A percentile compares a stretch with the other conserved stretches of the same genome.
These are phyloP conservation scores for Amphilophus citrinellus DNA, from an alignment of 2,113 vertebrate species.

Conservation along the genomic window DNA sequence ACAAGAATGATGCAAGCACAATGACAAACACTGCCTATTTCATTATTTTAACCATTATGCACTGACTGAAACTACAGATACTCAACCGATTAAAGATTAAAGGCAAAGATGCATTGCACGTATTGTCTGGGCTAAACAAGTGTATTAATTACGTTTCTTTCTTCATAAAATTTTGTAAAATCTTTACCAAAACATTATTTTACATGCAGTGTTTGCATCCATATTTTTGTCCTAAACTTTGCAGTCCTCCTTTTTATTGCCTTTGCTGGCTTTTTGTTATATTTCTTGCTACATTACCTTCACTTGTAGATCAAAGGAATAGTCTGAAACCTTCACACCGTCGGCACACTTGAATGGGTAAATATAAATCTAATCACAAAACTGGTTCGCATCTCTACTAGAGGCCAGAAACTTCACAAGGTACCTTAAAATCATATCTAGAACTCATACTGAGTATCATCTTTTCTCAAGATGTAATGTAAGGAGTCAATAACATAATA, in stretches of 20 bases:
- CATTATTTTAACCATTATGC: too few relatives aligned
- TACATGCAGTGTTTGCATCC: background rate
- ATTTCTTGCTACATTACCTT: constrained; percentile 2
- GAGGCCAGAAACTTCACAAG: background rate
- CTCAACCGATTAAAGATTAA: too few relatives aligned
- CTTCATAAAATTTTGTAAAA: constrained; percentile 4
- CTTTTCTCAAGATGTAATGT: background rate
- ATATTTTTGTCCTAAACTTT: background rate
- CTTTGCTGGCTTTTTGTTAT: background rate
- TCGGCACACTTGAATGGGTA: background rate
- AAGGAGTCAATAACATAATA: background rate
- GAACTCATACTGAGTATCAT: background rate
- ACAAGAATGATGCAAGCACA: too few relatives aligned
- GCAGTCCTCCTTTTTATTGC: background rate
- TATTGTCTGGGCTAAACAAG: too few relatives aligned
- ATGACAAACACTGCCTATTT: too few relatives aligned
- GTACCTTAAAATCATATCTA: background rate
- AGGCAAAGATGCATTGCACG: background rate
- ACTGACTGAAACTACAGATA: too few relatives aligned
- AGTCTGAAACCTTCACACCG: background rate
- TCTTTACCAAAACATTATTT: background rate
- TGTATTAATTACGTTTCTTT: background rate
- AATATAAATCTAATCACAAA: background rate
- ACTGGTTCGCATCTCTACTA: background rate
- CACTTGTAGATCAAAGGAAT: constrained; percentile 13